Evolutionary conservation across 2,113 vertebrate genomes (phyloP), one percentile per base, ranked within the genome.

Genomic region (Elgaria multicarinata): DNA sequence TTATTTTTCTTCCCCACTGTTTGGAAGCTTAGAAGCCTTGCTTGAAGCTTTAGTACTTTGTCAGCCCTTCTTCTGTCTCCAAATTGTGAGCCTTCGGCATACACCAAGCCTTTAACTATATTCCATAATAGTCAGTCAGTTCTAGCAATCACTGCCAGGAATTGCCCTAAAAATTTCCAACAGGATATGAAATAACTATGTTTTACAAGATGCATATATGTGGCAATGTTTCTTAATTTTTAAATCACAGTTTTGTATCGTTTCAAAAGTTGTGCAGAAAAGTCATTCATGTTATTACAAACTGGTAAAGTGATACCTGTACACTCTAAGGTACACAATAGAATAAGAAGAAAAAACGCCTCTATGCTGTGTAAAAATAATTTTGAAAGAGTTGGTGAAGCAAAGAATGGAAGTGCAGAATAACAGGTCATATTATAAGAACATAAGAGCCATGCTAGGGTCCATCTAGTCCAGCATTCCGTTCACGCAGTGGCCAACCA

Each of bases 171-270:
- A 26, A 0, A 0, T 87, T 90, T 74, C 33, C 82, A 83, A 77
- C 71, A 92, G 55, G n/a, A 26, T 85, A 18, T 85, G 77, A 88
- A 78, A 6, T 50, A 12, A 18, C 53, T 91, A 75, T 53, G 81
- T 90, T 87, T 24, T 89, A 85, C 1, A 78, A 24, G 44, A 76
- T 10, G 53, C 64, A 31, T 91, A 26, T 87, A 86, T 91, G 39
- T 92, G 85, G 85, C 28, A 1, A 5, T 42, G 33, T 64, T 74
- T 69, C 24, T 90, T 72, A 9, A 69, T 75, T 58, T 86, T 75
- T 28, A 72, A 62, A 31, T 76, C 42, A 81, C 16, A 55, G 0
- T 75, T 62, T 66, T 26, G 64, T 76, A 62, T 62, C 0, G 0
- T 44, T 18, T 13, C 46, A 50, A 20, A 5, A 0, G 4, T 14